Evolutionary conservation across 2,113 vertebrate species (phyloP), one percentile per base, ranked within the genome.

Genomic region (Meles meles): DNA sequence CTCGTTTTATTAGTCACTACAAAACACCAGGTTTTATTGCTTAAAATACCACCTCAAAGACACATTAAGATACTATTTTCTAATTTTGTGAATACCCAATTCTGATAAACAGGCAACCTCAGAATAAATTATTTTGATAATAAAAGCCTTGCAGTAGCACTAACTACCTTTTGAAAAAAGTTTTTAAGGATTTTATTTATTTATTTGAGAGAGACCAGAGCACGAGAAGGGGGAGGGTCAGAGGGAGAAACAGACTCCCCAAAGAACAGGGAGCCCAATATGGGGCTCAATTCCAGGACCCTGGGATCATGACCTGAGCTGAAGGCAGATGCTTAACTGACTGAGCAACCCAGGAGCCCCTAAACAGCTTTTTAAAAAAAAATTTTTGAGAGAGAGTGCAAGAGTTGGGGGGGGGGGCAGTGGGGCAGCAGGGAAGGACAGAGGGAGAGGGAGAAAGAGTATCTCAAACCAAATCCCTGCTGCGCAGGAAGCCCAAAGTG

Each of bases 51-150:
- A 57, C n/a, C 37, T 93, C 79, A 88, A 72, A 37, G n/a, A n/a
- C 55, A 88, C 18, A 37, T 23, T 65, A 74, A 39, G 76, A 44
- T 90, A 59, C 18, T 57, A 55, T 57, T 29, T 82, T 72, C 80
- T 61, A 55, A 80, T 82, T 88, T 39, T 72, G 65, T n/a, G 37
- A 96, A 47, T 65, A 57, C 31, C 17, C 34, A 74, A 81, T 52
- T 93, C 49, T 93, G 77, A 79, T 63, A 82, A 85, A 80, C 23
- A 72, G 59, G 39, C 12, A 67, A 74, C 29, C 57, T 82, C 57
- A 90, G 71, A 95, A 96, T 69, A 88, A 71, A 69, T 63, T 65
- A 42, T 52, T 67, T 61, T 96, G 47, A 90, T 47, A 90, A 90
- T 67, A n/a, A 90, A 82, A 95, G 87, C 20, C 59, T 23, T 71